Conservation (phyloP, 2,797 vertebrate species). For the Sarcoramphus papa region DNA sequence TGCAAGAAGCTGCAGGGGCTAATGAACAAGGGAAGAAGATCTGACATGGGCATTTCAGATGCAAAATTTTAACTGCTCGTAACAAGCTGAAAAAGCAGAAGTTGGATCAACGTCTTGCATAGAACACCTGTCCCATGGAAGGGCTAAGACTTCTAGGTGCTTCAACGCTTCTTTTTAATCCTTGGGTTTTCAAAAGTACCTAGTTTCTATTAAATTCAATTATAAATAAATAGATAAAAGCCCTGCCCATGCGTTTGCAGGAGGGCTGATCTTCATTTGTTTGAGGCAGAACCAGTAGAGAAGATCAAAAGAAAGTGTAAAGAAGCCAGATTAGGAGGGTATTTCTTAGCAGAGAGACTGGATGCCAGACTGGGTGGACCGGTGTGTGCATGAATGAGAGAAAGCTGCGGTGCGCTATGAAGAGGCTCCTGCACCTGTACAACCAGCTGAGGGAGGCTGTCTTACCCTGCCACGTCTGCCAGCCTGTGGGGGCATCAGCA, state of each 20-base stretch:
- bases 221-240: neutral
- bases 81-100: neutral
- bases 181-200: neutral
- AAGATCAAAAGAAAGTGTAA: neutral
- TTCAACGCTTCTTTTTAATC: neutral
- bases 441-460: neutral
- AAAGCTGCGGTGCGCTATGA: accelerated
- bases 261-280: neutral
- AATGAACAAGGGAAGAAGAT: neutral
- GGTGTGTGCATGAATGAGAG: too few relatives aligned
- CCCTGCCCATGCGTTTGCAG: neutral
- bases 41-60: accelerated
- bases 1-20: neutral
- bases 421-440: neutral
- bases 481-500: too few relatives aligned
- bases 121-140: neutral
- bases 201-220: neutral
- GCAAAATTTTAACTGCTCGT: neutral
- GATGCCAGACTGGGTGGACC: too few relatives aligned
- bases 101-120: neutral
- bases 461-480: neutral
- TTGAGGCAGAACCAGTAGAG: neutral
- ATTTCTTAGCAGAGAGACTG: neutral
- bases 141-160: neutral
- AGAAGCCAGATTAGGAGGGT: neutral